phyloP scores from a whole-genome alignment of 2,888 invertebrate species.

The Vesta saturnalis region DNA sequence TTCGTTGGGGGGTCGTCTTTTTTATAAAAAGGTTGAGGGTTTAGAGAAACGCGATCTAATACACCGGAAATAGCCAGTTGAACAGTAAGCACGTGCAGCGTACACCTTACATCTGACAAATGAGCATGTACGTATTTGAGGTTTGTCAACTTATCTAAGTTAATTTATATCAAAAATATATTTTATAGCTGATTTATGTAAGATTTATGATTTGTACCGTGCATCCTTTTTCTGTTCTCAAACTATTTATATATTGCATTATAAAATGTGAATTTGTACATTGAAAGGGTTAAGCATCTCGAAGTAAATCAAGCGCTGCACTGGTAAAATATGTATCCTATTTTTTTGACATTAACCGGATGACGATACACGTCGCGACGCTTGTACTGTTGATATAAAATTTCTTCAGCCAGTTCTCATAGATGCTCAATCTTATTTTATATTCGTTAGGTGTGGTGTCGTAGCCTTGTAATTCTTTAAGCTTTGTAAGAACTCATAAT shows the following conservation, averaged over 20 bases:
- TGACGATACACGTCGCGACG: slow-evolving; percentile 47
- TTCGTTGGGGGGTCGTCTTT: slow-evolving; percentile 29
- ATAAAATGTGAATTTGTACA: background rate
- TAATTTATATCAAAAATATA: background rate
- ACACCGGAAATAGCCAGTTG: slow-evolving; percentile 43
- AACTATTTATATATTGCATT: no score
- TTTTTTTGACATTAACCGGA: slow-evolving; percentile 48
- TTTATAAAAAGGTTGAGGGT: slow-evolving; percentile 25
- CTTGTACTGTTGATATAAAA: slow-evolving; percentile 43
- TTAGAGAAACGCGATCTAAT: slow-evolving; percentile 26
- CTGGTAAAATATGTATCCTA: slow-evolving; percentile 20
- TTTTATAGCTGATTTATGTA: background rate
- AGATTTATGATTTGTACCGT: background rate
- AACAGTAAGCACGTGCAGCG: slow-evolving; percentile 42
- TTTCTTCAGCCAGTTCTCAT: background rate
- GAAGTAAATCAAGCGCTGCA: background rate
- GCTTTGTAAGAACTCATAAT: background rate
- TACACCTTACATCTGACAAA: slow-evolving; percentile 34
- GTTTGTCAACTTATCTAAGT: slow-evolving; percentile 6
- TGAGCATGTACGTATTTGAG: background rate
- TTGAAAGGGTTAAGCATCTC: background rate
- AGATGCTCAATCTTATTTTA: background rate
- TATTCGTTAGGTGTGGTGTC: background rate
- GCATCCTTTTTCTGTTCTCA: no score
- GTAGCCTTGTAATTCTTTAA: no score